phyloP scores from a whole-genome alignment of 2,888 invertebrate species.

The Brachyopa scutellaris region DNA sequence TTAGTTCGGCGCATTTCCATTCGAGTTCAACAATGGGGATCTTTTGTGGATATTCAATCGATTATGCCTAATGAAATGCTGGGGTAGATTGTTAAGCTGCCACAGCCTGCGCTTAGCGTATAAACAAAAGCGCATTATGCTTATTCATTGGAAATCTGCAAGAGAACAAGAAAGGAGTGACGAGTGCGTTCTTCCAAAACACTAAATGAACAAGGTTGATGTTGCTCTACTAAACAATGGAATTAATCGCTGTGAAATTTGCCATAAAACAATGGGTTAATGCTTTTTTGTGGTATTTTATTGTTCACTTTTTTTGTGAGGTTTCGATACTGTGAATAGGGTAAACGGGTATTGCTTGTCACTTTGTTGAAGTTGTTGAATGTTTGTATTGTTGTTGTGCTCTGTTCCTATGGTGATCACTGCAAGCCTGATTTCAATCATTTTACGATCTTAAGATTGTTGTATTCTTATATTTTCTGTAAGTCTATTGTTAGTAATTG shows the following conservation, averaged over 20 bases:
- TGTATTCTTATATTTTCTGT: background rate
- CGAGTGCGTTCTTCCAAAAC: slow-evolving; percentile 21
- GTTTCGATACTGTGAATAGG: slow-evolving; percentile 14
- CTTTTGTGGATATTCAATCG: slow-evolving; percentile 51
- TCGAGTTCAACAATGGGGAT: slow-evolving; percentile 17
- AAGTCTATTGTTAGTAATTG: slow-evolving; percentile 7
- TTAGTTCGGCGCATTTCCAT: slow-evolving; percentile 18
- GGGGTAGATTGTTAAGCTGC: background rate
- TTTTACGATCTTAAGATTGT: slow-evolving; percentile 5
- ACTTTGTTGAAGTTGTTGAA: slow-evolving; percentile 37
- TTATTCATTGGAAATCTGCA: slow-evolving; percentile 24
- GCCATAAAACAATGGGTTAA: slow-evolving; percentile 27
- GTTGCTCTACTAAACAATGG: slow-evolving; percentile 35
- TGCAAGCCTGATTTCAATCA: background rate
- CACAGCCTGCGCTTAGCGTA: slow-evolving; percentile 17
- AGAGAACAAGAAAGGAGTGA: slow-evolving; percentile 32
- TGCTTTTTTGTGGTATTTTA: slow-evolving; percentile 21
- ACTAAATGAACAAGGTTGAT: slow-evolving; percentile 53
- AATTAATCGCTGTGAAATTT: slow-evolving; percentile 33
- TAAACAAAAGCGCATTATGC: slow-evolving; percentile 53
- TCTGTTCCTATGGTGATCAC: slow-evolving; percentile 4
- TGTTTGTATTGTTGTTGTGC: slow-evolving; percentile 12
- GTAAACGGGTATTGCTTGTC: slow-evolving; percentile 14
- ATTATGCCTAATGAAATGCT: slow-evolving; percentile 33
- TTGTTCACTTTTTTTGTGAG: slow-evolving; percentile 31